Evolutionary conservation across 1,140 invertebrate species (phyloP), one percentile per base, ranked within the genome.

Genomic region (Drosophila funebris): DNA sequence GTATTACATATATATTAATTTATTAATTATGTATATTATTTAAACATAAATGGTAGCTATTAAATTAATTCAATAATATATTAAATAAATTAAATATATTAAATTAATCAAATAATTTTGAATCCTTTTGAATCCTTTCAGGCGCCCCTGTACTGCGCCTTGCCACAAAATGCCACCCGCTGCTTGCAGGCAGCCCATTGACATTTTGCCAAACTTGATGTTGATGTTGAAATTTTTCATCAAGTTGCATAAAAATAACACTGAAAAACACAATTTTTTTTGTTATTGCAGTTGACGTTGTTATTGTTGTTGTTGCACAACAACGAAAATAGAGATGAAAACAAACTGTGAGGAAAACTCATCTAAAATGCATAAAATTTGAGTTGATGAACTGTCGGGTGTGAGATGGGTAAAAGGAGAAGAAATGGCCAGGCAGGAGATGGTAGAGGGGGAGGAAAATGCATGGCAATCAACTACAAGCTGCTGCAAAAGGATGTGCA

Each of bases 161-260:
- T 39, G 39, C 74, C 77, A 68, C 74, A 85, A 75, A 78, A 75
- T 67, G 63, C 70, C 82, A 27, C 73, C 69, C 78, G n/a, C 66
- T 76, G 77, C 66, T 68, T 73, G 64, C 66, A 66, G 74, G 78
- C 63, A 82, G 48, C 83, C 83, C 81, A 87, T 78, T 87, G 78
- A 82, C 85, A 90, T 85, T 87, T 85, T 79, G 87, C 46, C 81
- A 76, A 90, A 87, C 81, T 90, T 90, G 78, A 90, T 90, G 87
- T 90, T 90, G 87, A 90, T 90, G 85, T 85, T 90, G 87, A 79
- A 90, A 90, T 82, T 90, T 82, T 90, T 85, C 79, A 88, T 90
- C 79, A 88, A 88, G 79, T 88, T 90, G 76, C 77, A 78, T 80
- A 90, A 87, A 90, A 90, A 88, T 78, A 85, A 90, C 78, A 85